phyloP scores from a whole-genome alignment of 1,140 invertebrate genomes.

The Gryon sp. region DNA sequence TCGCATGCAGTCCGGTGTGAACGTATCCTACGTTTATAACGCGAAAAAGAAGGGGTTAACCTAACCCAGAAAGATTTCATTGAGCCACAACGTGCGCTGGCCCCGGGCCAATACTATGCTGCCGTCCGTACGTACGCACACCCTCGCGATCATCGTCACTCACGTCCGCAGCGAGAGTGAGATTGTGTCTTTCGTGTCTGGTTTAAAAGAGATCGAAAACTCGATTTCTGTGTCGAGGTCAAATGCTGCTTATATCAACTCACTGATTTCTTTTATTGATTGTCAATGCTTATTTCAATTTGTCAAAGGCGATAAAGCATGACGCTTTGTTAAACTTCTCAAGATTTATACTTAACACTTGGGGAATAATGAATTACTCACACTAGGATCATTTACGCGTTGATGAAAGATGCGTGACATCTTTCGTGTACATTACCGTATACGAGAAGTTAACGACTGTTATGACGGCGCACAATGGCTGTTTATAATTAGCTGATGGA shows the following conservation, averaged over 20 bases:
- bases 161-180: conserved; percentile 46
- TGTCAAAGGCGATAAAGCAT: neutral
- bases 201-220: conserved; percentile 50
- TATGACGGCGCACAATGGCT: conserved; percentile 26
- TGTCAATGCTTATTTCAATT: conserved; percentile 17
- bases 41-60: conserved; percentile 71
- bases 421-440: too few relatives aligned
- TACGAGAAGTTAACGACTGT: conserved; percentile 43
- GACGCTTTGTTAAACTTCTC: too few relatives aligned
- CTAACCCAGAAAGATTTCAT: conserved; percentile 79
- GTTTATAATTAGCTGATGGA: conserved; percentile 35
- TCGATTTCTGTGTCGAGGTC: conserved; percentile 64
- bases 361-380: conserved; percentile 33
- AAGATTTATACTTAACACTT: neutral
- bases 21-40: conserved; percentile 73
- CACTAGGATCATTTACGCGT: conserved; percentile 23
- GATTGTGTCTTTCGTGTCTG: conserved; percentile 39
- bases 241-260: conserved; percentile 37
- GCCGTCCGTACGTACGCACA: conserved; percentile 64
- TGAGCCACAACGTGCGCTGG: conserved; percentile 75
- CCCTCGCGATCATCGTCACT: conserved; percentile 63
- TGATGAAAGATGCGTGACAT: conserved; percentile 33
- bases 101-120: conserved; percentile 74
- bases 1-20: conserved; percentile 68
- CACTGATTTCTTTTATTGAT: conserved; percentile 18